phyloP scores from a whole-genome alignment of 2,888 invertebrate genomes.

The Hipparchia semele region DNA sequence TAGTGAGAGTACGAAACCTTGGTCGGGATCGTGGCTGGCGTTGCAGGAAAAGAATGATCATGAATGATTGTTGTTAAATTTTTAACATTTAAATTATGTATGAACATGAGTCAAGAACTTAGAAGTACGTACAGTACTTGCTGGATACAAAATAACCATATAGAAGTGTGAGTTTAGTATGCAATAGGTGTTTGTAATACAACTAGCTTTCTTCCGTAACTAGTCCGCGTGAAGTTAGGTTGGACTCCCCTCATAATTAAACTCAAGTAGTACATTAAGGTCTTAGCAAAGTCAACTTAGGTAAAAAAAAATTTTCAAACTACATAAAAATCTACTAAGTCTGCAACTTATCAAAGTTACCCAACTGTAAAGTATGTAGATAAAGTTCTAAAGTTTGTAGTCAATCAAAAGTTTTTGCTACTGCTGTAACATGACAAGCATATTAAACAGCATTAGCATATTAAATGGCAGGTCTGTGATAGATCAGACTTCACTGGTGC shows the following conservation, averaged over 20 bases:
- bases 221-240: too few relatives aligned
- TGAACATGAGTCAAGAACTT: not conserved
- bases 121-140: not conserved
- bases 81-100: not conserved
- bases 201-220: too few relatives aligned
- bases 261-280: too few relatives aligned
- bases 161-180: too few relatives aligned
- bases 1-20: conserved; percentile 30
- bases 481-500: not conserved
- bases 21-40: conserved; percentile 29
- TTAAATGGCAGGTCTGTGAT: conserved; percentile 4
- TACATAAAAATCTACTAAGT: too few relatives aligned
- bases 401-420: conserved; percentile 21
- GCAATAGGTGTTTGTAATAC: too few relatives aligned
- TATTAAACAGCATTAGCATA: conserved; percentile 15
- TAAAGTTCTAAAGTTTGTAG: conserved; percentile 3
- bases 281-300: too few relatives aligned
- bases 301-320: too few relatives aligned
- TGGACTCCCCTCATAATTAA: too few relatives aligned
- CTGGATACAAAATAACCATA: not conserved
- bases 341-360: not conserved
- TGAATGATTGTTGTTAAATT: not conserved
- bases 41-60: conserved; percentile 26
- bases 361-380: not conserved
- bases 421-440: conserved; percentile 15